Base-by-base conservation (phyloP, 92 coral and sea anemone genomes). In the Siderastrea radians region DNA sequence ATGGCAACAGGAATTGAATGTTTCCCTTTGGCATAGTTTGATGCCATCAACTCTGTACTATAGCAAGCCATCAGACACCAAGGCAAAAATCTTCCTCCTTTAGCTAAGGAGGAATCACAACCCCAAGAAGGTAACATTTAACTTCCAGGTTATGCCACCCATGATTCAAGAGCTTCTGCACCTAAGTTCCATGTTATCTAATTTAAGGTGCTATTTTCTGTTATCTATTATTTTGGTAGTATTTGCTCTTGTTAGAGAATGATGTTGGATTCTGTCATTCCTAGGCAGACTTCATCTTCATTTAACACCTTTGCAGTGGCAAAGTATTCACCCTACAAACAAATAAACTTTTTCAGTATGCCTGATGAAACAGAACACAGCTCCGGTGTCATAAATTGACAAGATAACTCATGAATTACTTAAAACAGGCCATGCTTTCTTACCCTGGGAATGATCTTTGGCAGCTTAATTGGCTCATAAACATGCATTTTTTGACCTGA, bases 381-480 rank as follows among this genome's bases (percentile, higher is more conserved):
- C 38, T 26, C 38, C 38, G 38, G 38, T 26, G 38, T 26, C 38
- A 26, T 26, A 0, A 26, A 26, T 26, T 26, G 38, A 26, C 38
- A 26, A 26, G 38, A 26, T 26, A 26, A 46, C 57, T 65, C 45
- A 5, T 50, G 3, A 43, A 19, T n/a, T 53, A 2, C 0, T 54
- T 61, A 4, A 58, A 68, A 43, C 55, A 72, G 38, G 57, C 57
- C 14, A 11, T 46, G 51, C 45, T 16, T 7, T 8, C 66, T 77
- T 82, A 93, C 96, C 98, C 87, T 95, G 11, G 98, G 98, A 63
- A 95, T 95, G 85, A 82, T 86, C 83, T 88, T 91, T 52, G 98
- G 98, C 8, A 95, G 93, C 17, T 82, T 85, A 45, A 95, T 86
- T 6, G 92, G 49, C 77, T 95, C 98, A 66, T 77, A 86, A 43